These are phyloP conservation scores for Cloeon dipterum DNA, from an alignment of 2,888 invertebrate genomes.

Conservation along the genomic window DNA sequence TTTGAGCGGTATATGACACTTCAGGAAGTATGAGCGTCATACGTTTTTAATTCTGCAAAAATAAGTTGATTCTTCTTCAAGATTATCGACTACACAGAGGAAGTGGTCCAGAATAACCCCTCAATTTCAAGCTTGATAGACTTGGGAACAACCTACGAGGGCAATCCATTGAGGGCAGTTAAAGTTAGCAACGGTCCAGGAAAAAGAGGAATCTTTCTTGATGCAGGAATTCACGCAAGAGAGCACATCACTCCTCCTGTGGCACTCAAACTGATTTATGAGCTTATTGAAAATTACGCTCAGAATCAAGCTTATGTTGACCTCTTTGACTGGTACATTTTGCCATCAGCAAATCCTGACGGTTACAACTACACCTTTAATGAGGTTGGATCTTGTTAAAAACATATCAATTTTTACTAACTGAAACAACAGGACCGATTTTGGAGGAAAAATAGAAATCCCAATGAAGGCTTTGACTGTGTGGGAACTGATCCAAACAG, in stretches of 20 bases:
- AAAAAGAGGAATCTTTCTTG: conserved; percentile 23
- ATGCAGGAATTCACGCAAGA: conserved; percentile 18
- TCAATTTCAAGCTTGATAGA: conserved; percentile 7
- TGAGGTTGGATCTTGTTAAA: not conserved
- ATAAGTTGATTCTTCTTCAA: conserved; percentile 6
- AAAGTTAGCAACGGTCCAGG: conserved; percentile 12
- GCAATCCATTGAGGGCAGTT: conserved; percentile 14
- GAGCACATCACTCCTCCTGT: conserved; percentile 14
- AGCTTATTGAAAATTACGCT: not conserved
- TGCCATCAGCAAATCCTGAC: conserved; percentile 20
- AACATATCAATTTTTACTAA: conserved; percentile 10
- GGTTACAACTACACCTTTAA: conserved; percentile 18
- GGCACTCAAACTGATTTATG: not conserved
- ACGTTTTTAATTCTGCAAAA: too few relatives aligned
- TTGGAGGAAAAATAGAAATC: conserved; percentile 21
- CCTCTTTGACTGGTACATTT: conserved; percentile 19
- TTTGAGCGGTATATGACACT: not conserved
- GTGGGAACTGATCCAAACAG: conserved; percentile 13
- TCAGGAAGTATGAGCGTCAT: not conserved
- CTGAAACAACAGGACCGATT: conserved; percentile 17
- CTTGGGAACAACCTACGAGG: conserved; percentile 13
- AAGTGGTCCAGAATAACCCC: conserved; percentile 9
- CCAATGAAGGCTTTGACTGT: conserved; percentile 7
- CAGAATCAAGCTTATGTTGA: conserved; percentile 12
- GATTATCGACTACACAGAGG: conserved; percentile 10